Percentiles rank a stretch among this genome's conserved stretches.
These are phyloP conservation scores for Metalampra italica DNA, from an alignment of 2,888 invertebrate genomes.

Conservation along the genomic window DNA sequence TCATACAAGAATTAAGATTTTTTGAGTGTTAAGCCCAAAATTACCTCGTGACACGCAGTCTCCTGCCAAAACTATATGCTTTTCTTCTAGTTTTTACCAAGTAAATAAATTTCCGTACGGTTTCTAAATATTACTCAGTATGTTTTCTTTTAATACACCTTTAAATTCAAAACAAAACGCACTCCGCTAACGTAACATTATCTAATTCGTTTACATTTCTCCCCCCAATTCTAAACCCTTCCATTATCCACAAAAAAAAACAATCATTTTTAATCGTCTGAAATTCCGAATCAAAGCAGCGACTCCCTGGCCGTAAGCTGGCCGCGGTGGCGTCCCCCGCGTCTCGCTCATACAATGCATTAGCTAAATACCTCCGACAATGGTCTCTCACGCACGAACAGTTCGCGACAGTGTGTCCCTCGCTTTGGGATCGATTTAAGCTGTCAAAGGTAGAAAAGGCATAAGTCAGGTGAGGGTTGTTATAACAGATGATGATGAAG, in stretches of 20 bases:
- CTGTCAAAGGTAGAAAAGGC: neutral
- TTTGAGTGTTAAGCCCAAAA: too few relatives aligned
- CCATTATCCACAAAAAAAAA: constrained; percentile 29
- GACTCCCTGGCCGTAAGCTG: constrained; percentile 18
- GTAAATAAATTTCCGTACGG: too few relatives aligned
- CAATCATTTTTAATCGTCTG: constrained; percentile 52
- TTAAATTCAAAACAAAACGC: neutral
- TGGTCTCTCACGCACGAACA: constrained; percentile 47
- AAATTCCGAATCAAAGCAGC: constrained; percentile 30
- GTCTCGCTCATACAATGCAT: constrained; percentile 30
- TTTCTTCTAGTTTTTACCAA: too few relatives aligned
- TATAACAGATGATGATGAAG: neutral
- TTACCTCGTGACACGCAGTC: too few relatives aligned
- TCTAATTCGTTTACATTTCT: constrained; percentile 5
- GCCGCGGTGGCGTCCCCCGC: constrained; percentile 19
- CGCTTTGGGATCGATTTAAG: constrained; percentile 26
- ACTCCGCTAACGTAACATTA: constrained; percentile 1
- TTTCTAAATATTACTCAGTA: too few relatives aligned
- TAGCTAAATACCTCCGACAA: constrained; percentile 49
- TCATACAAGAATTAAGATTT: too few relatives aligned
- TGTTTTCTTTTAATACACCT: too few relatives aligned
- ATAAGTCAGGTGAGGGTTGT: neutral
- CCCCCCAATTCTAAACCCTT: constrained; percentile 3
- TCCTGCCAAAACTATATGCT: too few relatives aligned
- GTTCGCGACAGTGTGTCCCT: constrained; percentile 37